Evolutionary conservation across 1,140 invertebrate genomes (phyloP), one percentile per base, ranked within the genome.

Genomic region (Vanessa tameamea): DNA sequence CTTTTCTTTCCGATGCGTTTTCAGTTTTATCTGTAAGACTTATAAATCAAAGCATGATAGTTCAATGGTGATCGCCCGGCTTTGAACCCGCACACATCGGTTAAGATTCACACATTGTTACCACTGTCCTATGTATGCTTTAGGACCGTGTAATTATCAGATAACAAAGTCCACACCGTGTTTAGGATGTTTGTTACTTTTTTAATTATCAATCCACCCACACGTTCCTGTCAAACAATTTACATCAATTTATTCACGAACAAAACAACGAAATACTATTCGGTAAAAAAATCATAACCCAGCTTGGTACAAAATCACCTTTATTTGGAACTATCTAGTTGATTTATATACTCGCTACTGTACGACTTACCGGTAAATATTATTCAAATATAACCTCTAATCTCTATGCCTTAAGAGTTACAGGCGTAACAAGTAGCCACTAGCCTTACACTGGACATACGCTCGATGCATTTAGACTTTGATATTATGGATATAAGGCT

Each of bases 241-340:
- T 57, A 23, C 53, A 23, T 11, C 16, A 57, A 57, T 57, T 12
- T 57, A 57, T 57, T 57, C 16, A 16, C 53, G 48, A 47, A 64
- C 47, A 23, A 48, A 63, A 47, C 59, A 72, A 61, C 50, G 65
- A 48, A 72, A 66, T 64, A 64, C 50, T 64, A 69, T 69, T 66
- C 64, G 43, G 23, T 72, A 72, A n/a, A n/a, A n/a, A n/a, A n/a
- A 72, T 72, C 67, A 72, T 61, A 69, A 64, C 57, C 53, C 66
- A 70, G 67, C 70, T 64, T 72, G 73, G 76, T 63, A 57, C 76
- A 72, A 77, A 84, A 87, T 82, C 76, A 84, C 80, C 77, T 79
- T 79, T 81, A 87, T 87, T 84, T 81, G 57, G 75, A 78, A 73
- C 80, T 71, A 83, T 85, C 79, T 82, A 75, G 73, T 64, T 85